A percentile compares a stretch with the other conserved stretches of the same genome.
These are phyloP conservation scores for Cephus sareptanus DNA, from an alignment of 2,888 invertebrate genomes.

Conservation along the genomic window DNA sequence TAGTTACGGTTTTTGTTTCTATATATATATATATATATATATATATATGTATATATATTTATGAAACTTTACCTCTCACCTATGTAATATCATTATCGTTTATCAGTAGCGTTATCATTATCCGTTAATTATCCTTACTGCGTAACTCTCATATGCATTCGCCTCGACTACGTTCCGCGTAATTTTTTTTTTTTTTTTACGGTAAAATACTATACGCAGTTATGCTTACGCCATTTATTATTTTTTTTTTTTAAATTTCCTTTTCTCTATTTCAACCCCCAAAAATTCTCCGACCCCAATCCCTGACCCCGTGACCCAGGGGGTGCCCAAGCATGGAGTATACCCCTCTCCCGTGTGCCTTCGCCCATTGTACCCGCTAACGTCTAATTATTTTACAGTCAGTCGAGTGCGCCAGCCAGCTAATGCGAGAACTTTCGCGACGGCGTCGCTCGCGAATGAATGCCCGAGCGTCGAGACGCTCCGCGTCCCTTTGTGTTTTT, in stretches of 20 bases:
- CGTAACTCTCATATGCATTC: background rate
- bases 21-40: background rate
- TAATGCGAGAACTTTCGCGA: background rate
- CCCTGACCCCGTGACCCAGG: constrained; percentile 19
- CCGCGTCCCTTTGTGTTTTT: background rate
- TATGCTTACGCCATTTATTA: constrained; percentile 40
- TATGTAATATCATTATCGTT: background rate
- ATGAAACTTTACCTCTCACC: background rate
- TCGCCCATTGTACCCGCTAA: constrained; percentile 23
- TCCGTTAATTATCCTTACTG: background rate
- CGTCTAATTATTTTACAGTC: constrained; percentile 42
- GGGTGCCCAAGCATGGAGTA: background rate
- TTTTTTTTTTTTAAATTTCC: constrained; percentile 4
- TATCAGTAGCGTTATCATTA: background rate
- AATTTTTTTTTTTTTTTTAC: constrained; percentile 23
- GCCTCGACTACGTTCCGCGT: background rate
- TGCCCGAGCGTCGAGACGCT: background rate
- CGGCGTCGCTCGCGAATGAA: background rate
- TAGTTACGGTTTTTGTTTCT: background rate
- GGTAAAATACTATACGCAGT: constrained; percentile 43
- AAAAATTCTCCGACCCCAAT: constrained; percentile 30
- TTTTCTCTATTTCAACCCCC: background rate
- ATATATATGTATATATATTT: background rate
- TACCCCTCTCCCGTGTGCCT: background rate
- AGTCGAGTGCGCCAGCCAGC: constrained; percentile 54